Evolutionary conservation across 2,797 vertebrate species (phyloP), one percentile per base, ranked within the genome.

Genomic region (Alauda arvensis): DNA sequence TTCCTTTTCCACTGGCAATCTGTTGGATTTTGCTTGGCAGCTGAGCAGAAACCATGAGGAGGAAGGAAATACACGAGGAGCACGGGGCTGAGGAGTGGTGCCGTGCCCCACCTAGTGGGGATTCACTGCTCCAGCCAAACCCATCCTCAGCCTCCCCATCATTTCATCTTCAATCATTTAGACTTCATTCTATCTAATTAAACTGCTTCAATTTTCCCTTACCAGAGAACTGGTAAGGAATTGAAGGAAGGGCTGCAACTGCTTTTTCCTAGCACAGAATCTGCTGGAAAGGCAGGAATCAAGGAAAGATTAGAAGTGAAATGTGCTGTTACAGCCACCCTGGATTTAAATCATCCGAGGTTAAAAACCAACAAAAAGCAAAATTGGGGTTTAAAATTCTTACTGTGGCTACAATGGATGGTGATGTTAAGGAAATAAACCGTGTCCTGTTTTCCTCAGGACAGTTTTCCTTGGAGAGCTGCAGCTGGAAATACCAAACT

Each of bases 61-160:
- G 49, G 55, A 62, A 67, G 70, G 40, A 86, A 85, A 63, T 7
- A 5, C 2, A 5, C 0, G 33, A 60, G 76, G 59, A 80, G 66
- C 51, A 21, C 31, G 53, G 3, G 1, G 39, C 46, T 4, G 31
- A 51, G 72, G 25, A 59, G 79, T 1, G 85, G 94, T 86, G 81
- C 87, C 37, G 52, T 69, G 90, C 92, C 85, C 95, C 95, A 95
- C 60, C 95, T 96, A 94, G 92, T 18, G 95, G 93, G 80, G 89
- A 85, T 60, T 89, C 39, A 19, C 75, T 18, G 59, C 77, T 90
- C 79, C 74, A 70, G 6, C 33, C 8, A 25, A 65, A 10, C 26
- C 51, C 55, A 46, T 2, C 52, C 88, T 39, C 33, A 1, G 78
- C 65, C 21, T 33, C 75, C 62, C 13, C 8, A 66, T 8, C 26